Evolutionary conservation across 2,888 invertebrate species (phyloP).

Genomic region (Plagodis dolabraria): DNA sequence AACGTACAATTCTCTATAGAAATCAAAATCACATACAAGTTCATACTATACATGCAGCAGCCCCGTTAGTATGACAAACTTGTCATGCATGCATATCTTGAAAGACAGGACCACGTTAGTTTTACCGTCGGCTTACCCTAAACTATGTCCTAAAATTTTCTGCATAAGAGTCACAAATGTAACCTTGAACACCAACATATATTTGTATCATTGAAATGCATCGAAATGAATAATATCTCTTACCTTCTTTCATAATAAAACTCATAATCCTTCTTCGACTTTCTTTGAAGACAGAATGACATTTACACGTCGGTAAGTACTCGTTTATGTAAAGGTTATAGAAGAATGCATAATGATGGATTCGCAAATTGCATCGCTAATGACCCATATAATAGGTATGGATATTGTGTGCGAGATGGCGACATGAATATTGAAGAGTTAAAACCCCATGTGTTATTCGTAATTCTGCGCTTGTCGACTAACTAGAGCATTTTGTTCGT

Average conservation of each 20-base stretch:
- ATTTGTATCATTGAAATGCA: slow-evolving; percentile 4
- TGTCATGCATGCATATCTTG: slow-evolving; percentile 45
- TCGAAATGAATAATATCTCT: slow-evolving; percentile 3
- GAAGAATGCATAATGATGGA: slow-evolving; percentile 65
- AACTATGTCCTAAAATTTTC: slow-evolving; percentile 11
- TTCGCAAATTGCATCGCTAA: slow-evolving; percentile 65
- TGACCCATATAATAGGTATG: slow-evolving; percentile 52
- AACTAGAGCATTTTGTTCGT: too few species aligned
- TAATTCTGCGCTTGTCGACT: too few species aligned
- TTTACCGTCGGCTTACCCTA: slow-evolving; percentile 1
- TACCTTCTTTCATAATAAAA: slow-evolving; percentile 22
- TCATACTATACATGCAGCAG: slow-evolving; percentile 32
- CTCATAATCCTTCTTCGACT: slow-evolving; percentile 20
- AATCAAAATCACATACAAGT: slow-evolving; percentile 30
- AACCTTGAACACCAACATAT: neutral
- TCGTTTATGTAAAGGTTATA: slow-evolving; percentile 52
- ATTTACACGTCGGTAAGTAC: slow-evolving; percentile 56
- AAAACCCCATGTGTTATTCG: too few species aligned
- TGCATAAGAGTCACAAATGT: slow-evolving; percentile 20
- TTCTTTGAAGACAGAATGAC: slow-evolving; percentile 37
- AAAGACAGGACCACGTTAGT: slow-evolving; percentile 22
- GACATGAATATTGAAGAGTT: slow-evolving; percentile 54
- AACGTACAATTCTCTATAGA: slow-evolving; percentile 26
- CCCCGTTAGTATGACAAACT: slow-evolving; percentile 48
- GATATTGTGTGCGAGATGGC: slow-evolving; percentile 53